phyloP scores from a whole-genome alignment of 2,113 vertebrate species.

The Orientallactaga bullata region DNA sequence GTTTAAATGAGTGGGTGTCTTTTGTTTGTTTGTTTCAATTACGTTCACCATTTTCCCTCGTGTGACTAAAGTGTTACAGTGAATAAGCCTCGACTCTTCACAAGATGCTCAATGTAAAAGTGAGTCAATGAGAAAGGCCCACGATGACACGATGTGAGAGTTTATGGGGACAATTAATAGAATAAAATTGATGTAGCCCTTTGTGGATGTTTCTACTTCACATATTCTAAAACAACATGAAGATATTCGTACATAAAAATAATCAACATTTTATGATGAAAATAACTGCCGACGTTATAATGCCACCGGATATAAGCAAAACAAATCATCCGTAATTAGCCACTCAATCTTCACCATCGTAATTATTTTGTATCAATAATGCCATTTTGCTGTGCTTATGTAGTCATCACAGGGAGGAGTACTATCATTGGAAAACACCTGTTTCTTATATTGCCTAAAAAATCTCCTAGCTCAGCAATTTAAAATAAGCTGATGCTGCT shows the following conservation, averaged over 20 bases:
- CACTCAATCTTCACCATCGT: slow-evolving; percentile 43
- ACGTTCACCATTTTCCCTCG: not conserved
- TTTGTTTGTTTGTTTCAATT: not conserved
- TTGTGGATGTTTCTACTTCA: slow-evolving; percentile 52
- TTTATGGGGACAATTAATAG: slow-evolving; percentile 60
- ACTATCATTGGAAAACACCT: not conserved
- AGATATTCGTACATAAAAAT: slow-evolving; percentile 48
- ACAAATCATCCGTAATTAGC: slow-evolving; percentile 27
- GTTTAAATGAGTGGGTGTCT: not conserved
- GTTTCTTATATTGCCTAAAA: slow-evolving; percentile 47
- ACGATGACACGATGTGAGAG: slow-evolving; percentile 4
- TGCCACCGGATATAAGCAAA: not conserved
- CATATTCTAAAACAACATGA: slow-evolving; percentile 23
- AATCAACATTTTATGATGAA: slow-evolving; percentile 52
- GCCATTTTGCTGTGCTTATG: slow-evolving; percentile 49
- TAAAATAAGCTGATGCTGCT: slow-evolving; percentile 49
- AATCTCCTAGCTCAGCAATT: slow-evolving; percentile 67
- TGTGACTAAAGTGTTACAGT: not conserved
- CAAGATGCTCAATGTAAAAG: not conserved
- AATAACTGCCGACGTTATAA: slow-evolving; percentile 39
- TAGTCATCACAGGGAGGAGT: slow-evolving; percentile 40
- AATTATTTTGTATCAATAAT: slow-evolving; percentile 65
- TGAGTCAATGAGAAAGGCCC: not conserved
- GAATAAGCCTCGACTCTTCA: not conserved
- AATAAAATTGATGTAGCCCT: slow-evolving; percentile 47